A percentile compares a stretch with the other conserved stretches of the same genome.
phyloP scores from a whole-genome alignment of 2,113 vertebrate species.

The Catharus minimus region DNA sequence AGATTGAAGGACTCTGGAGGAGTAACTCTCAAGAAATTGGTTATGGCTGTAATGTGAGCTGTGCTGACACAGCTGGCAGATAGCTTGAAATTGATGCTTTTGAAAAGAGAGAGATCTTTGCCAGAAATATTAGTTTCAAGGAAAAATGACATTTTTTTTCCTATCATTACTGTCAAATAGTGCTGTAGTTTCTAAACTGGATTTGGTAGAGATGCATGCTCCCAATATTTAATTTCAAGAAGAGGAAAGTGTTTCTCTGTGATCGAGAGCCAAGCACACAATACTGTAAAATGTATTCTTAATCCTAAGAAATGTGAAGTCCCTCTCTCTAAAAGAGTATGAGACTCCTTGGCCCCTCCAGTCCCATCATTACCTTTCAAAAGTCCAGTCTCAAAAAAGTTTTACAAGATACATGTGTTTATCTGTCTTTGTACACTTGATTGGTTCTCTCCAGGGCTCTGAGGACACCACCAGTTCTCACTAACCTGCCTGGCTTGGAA shows the following conservation, averaged over 20 bases:
- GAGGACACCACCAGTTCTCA: background rate
- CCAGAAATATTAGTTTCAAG: conserved; percentile 39
- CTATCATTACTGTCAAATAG: background rate
- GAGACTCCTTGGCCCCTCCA: background rate
- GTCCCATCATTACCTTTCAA: background rate
- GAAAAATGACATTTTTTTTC: conserved; percentile 33
- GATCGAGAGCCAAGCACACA: background rate
- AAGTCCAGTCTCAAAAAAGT: background rate
- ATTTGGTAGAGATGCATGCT: background rate
- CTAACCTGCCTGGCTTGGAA: background rate
- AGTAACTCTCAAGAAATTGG: conserved; percentile 28
- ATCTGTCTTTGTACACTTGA: background rate
- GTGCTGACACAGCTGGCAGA: conserved; percentile 39
- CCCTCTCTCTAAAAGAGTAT: background rate
- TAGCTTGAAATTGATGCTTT: conserved; percentile 39
- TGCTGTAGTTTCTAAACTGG: conserved; percentile 16
- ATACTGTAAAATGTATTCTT: background rate
- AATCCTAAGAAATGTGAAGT: background rate
- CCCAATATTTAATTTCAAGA: conserved; percentile 18
- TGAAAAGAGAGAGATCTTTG: conserved; percentile 6
- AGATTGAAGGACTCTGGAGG: background rate
- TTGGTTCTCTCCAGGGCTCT: background rate
- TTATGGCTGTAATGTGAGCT: conserved; percentile 1
- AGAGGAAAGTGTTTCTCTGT: background rate
- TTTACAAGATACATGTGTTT: background rate